These are phyloP conservation scores for Eupeodes latifasciatus DNA, from an alignment of 2,888 invertebrate genomes.

Conservation along the genomic window DNA sequence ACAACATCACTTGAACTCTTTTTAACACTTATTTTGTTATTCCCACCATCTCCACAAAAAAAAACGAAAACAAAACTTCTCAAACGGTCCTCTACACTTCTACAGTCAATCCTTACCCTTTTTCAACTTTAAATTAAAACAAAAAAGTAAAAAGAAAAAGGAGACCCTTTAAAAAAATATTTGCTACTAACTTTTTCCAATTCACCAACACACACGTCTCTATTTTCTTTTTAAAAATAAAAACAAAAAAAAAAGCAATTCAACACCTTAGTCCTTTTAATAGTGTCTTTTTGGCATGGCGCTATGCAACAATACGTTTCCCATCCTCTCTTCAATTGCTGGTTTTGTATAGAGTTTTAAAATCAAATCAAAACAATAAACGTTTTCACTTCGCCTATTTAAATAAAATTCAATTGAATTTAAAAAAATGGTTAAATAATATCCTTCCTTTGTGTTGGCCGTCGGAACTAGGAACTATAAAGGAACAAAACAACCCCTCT, in stretches of 20 bases:
- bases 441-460: constrained; percentile 14
- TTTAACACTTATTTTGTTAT: constrained; percentile 27
- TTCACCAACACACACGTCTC: constrained; percentile 13
- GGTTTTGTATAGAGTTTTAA: constrained; percentile 65
- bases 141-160: constrained; percentile 34
- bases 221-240: constrained; percentile 57
- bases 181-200: constrained; percentile 24
- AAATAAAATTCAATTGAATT: constrained; percentile 64
- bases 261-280: not conserved
- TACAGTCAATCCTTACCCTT: constrained; percentile 4
- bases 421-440: constrained; percentile 10
- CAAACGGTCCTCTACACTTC: not conserved
- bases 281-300: not conserved
- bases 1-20: constrained; percentile 31
- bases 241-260: not conserved
- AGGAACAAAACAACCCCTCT: constrained; percentile 26
- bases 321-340: constrained; percentile 48
- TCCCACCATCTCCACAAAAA: constrained; percentile 22
- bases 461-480: not conserved
- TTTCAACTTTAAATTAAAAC: constrained; percentile 14
- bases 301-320: constrained; percentile 59
- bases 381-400: constrained; percentile 21
- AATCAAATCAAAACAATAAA: constrained; percentile 75
- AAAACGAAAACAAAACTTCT: not conserved
- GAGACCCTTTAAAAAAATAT: constrained; percentile 61